These are phyloP conservation scores for Orchesellides sinensis DNA, from an alignment of 2,888 invertebrate genomes.

Conservation along the genomic window DNA sequence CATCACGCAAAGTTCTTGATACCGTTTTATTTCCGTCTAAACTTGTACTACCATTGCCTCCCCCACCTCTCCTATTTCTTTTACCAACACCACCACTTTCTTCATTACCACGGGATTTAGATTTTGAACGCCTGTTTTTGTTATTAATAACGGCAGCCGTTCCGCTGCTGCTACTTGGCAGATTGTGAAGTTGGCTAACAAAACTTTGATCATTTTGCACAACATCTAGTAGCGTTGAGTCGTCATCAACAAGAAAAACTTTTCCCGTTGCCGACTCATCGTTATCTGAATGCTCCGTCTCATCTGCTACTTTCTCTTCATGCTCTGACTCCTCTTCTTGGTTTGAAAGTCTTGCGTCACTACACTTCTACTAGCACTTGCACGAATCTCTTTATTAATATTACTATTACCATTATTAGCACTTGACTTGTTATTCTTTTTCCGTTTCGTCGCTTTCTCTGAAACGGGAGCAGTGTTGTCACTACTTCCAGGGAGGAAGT, in stretches of 20 bases:
- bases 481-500: slow-evolving; percentile 78
- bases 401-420: slow-evolving; percentile 20
- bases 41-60: not conserved
- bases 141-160: slow-evolving; percentile 17
- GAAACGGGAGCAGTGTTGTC: slow-evolving; percentile 76
- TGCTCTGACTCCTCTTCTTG: slow-evolving; percentile 45
- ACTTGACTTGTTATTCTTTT: slow-evolving; percentile 21
- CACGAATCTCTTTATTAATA: slow-evolving; percentile 23
- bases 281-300: too few relatives aligned
- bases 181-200: slow-evolving; percentile 43
- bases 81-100: slow-evolving; percentile 58
- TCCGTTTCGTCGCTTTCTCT: not conserved
- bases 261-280: slow-evolving; percentile 80
- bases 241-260: slow-evolving; percentile 33
- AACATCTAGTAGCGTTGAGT: slow-evolving; percentile 19
- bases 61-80: slow-evolving; percentile 62
- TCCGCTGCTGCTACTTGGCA: not conserved
- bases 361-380: not conserved
- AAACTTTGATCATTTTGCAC: slow-evolving; percentile 59
- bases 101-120: not conserved
- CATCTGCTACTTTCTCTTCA: slow-evolving; percentile 82
- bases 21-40: slow-evolving; percentile 34
- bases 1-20: slow-evolving; percentile 44
- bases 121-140: slow-evolving; percentile 40
- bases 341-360: slow-evolving; percentile 4